phyloP scores from a whole-genome alignment of 2,888 invertebrate genomes.

The Cyrtodaria siliqua region DNA sequence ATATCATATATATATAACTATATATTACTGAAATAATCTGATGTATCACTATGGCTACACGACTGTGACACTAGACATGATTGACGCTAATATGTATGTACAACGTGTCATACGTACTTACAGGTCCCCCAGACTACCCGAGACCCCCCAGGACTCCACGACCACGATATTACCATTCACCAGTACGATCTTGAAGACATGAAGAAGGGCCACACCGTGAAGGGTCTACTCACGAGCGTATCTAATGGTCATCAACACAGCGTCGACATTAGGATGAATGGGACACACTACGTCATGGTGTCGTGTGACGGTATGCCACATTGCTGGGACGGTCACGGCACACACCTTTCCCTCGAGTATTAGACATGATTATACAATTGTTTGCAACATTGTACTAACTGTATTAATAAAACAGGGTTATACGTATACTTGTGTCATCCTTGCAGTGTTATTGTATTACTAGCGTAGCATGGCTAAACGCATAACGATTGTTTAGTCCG shows the following conservation, averaged over 20 bases:
- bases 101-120: no score
- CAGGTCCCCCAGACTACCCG: slow-evolving; percentile 57
- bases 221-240: slow-evolving; percentile 52
- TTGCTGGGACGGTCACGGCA: slow-evolving; percentile 72
- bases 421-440: no score
- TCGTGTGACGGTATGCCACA: slow-evolving; percentile 57
- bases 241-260: slow-evolving; percentile 65
- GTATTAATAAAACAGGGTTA: no score
- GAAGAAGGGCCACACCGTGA: slow-evolving; percentile 48
- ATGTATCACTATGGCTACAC: no score
- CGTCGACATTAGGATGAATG: slow-evolving; percentile 51
- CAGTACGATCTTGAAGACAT: slow-evolving; percentile 58
- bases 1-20: no score
- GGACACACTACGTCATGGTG: slow-evolving; percentile 49
- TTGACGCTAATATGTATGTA: no score
- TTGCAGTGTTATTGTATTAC: no score
- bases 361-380: neutral
- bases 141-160: slow-evolving; percentile 66
- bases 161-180: slow-evolving; percentile 56
- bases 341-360: slow-evolving; percentile 15
- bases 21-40: no score
- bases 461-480: no score
- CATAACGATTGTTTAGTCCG: no score
- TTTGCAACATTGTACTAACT: no score
- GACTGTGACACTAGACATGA: no score